Conservation (phyloP, 1,140 invertebrate species). For the Hermetia illucens region DNA sequence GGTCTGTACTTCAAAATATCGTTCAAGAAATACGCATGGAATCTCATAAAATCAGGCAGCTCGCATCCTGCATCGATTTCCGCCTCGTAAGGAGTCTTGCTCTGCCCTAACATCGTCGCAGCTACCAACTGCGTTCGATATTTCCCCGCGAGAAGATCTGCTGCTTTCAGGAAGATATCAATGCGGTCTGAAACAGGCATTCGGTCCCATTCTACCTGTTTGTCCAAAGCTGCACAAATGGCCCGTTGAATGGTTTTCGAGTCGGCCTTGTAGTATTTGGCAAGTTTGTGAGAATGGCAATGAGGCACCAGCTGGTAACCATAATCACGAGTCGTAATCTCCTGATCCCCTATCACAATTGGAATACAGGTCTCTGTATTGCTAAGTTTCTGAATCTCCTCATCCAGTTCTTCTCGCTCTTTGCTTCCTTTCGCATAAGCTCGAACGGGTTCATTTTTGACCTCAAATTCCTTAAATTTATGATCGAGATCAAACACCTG, state of each 20-base stretch:
- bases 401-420: slow-evolving; percentile 63
- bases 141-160: slow-evolving; percentile 72
- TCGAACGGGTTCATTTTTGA: slow-evolving; percentile 72
- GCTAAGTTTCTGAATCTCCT: slow-evolving; percentile 47
- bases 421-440: slow-evolving; percentile 65
- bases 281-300: slow-evolving; percentile 66
- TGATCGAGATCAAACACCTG: no score
- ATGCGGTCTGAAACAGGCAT: slow-evolving; percentile 62
- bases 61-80: slow-evolving; percentile 95
- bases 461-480: no score
- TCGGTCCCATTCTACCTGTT: slow-evolving; percentile 71
- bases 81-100: slow-evolving; percentile 88
- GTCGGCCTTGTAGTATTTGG: slow-evolving; percentile 81
- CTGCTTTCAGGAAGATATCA: slow-evolving; percentile 67
- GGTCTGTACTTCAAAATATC: slow-evolving; percentile 68
- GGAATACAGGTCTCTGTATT: slow-evolving; percentile 61
- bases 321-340: slow-evolving; percentile 55
- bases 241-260: slow-evolving; percentile 68
- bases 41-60: slow-evolving; percentile 87
- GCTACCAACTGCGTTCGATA: slow-evolving; percentile 82
- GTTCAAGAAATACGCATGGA: slow-evolving; percentile 83
- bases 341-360: slow-evolving; percentile 77
- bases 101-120: slow-evolving; percentile 93
- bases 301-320: slow-evolving; percentile 61
- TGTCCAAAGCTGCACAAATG: slow-evolving; percentile 56